Percentiles rank a stretch among this genome's conserved stretches.
These are phyloP conservation scores for Rousettus madagascariensis DNA, from an alignment of 2,797 vertebrate genomes.

Conservation along the genomic window DNA sequence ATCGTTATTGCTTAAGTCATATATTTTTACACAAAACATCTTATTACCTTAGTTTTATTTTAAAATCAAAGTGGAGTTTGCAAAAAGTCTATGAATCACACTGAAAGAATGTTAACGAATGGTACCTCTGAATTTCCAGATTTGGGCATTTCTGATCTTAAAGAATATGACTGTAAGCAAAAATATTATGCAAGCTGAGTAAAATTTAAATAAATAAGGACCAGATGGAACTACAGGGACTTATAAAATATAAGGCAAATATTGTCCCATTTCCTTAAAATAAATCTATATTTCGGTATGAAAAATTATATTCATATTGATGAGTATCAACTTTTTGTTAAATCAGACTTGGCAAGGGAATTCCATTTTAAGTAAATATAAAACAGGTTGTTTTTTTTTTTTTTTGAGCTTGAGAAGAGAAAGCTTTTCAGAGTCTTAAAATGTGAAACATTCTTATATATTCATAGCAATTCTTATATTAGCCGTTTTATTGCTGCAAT, in stretches of 20 bases:
- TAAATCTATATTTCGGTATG: constrained; percentile 83
- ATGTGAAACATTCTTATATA: constrained; percentile 66
- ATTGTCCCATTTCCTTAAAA: constrained; percentile 84
- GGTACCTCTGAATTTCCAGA: constrained; percentile 83
- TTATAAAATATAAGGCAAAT: constrained; percentile 83
- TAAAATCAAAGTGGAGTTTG: constrained; percentile 85
- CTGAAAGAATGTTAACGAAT: constrained; percentile 85
- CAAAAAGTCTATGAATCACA: constrained; percentile 82
- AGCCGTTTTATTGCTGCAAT: constrained; percentile 73
- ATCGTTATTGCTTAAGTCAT: constrained; percentile 85
- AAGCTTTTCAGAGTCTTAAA: constrained; percentile 66
- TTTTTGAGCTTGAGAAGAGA: constrained; percentile 74
- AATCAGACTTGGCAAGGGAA: constrained; percentile 75
- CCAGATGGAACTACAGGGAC: constrained; percentile 83
- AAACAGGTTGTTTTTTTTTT: constrained; percentile 78
- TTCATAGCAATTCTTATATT: constrained; percentile 60
- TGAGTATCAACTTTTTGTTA: constrained; percentile 81
- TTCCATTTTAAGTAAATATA: constrained; percentile 76
- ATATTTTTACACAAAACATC: constrained; percentile 87
- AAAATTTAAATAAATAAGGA: constrained; percentile 85
- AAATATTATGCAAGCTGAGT: constrained; percentile 83
- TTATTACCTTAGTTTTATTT: constrained; percentile 86
- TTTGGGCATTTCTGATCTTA: constrained; percentile 82
- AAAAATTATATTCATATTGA: constrained; percentile 84
- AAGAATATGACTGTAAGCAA: constrained; percentile 82